Percentiles rank a stretch among this genome's conserved stretches.
These are phyloP conservation scores for Philypnodon macrostomus DNA, from an alignment of 2,797 vertebrate species.

Conservation along the genomic window DNA sequence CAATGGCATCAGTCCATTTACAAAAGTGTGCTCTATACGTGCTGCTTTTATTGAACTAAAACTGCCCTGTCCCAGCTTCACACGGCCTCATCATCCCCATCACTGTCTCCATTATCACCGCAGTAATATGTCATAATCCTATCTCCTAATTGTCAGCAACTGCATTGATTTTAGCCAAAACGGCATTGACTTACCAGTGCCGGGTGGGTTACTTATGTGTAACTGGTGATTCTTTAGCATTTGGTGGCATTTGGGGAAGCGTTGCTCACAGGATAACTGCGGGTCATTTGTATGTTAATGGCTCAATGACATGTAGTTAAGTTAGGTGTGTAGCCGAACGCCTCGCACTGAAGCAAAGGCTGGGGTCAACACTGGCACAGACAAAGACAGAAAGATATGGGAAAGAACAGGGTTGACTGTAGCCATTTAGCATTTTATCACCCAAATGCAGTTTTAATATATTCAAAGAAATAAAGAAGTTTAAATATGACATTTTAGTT, in stretches of 20 bases:
- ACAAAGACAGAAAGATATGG: too few relatives aligned
- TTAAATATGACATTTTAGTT: too few relatives aligned
- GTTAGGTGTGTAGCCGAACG: constrained; percentile 64
- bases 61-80: constrained; percentile 22
- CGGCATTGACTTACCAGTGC: constrained; percentile 57
- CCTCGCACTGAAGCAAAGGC: constrained; percentile 35
- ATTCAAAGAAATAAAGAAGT: constrained; percentile 1
- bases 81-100: constrained; percentile 10
- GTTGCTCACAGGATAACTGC: constrained; percentile 71
- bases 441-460: constrained; percentile 1
- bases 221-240: constrained; percentile 77
- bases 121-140: constrained; percentile 55
- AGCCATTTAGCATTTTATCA: too few relatives aligned
- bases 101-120: constrained; percentile 47
- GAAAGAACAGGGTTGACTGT: constrained; percentile 15
- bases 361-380: constrained; percentile 8
- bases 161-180: constrained; percentile 64
- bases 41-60: constrained; percentile 34
- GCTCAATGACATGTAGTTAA: constrained; percentile 72
- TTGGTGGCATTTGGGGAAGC: constrained; percentile 79
- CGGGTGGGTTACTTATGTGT: constrained; percentile 69
- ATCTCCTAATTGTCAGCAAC: constrained; percentile 63
- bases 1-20: constrained; percentile 19
- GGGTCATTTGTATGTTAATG: constrained; percentile 82
- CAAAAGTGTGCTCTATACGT: constrained; percentile 43